Evolutionary conservation across 2,113 vertebrate genomes (phyloP).

Genomic region (Gulo gulo): DNA sequence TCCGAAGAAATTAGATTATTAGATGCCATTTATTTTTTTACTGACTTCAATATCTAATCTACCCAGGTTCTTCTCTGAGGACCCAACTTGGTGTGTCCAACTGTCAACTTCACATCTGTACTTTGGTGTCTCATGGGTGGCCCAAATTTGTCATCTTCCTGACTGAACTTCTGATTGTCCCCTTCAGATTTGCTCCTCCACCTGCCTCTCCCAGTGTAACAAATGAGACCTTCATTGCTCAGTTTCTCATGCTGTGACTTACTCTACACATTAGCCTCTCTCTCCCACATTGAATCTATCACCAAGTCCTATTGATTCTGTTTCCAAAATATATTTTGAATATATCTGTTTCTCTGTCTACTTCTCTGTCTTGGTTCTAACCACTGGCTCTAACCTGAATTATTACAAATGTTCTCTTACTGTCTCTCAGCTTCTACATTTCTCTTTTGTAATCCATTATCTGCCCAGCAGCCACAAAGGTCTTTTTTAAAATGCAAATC

Average conservation of each 20-base stretch:
- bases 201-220: background rate
- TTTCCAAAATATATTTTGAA: background rate
- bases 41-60: conserved; percentile 8
- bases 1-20: background rate
- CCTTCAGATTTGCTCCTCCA: background rate
- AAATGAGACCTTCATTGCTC: background rate
- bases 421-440: background rate
- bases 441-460: conserved; percentile 5
- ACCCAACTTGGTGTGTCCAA: background rate
- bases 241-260: conserved; percentile 21
- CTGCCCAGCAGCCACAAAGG: background rate
- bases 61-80: background rate
- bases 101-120: background rate
- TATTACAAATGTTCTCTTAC: background rate
- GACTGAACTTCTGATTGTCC: background rate
- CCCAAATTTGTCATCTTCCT: background rate
- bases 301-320: conserved; percentile 3
- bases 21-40: background rate
- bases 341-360: background rate
- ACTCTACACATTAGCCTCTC: background rate
- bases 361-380: background rate
- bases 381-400: background rate
- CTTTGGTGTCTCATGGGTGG: background rate
- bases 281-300: background rate
- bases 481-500: conserved; percentile 30